A percentile compares a stretch with the other conserved stretches of the same genome.
phyloP scores from a whole-genome alignment of 2,888 invertebrate species.

The Watsonalla binaria region DNA sequence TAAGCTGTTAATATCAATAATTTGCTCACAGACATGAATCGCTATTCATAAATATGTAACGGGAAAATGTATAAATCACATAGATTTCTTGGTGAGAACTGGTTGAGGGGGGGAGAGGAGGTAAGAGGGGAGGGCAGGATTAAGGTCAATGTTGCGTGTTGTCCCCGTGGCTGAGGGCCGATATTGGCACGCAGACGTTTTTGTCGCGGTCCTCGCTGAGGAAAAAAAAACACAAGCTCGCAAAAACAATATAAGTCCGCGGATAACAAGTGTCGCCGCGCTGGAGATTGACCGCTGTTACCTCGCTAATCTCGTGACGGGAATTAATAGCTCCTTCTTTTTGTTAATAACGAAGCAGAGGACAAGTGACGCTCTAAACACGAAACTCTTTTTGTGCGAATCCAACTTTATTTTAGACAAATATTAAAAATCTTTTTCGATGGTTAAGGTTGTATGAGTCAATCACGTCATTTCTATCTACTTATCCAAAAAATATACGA shows the following conservation, averaged over 20 bases:
- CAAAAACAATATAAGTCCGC: constrained; percentile 1
- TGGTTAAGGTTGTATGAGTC: too few species aligned
- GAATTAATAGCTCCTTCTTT: background rate
- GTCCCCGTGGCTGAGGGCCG: background rate
- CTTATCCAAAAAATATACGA: too few species aligned
- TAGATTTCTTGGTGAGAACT: background rate
- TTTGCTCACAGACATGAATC: background rate
- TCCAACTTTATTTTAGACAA: too few species aligned
- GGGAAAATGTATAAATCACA: background rate
- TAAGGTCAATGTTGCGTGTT: background rate
- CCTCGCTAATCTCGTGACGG: background rate
- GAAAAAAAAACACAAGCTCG: background rate
- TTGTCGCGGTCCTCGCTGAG: background rate
- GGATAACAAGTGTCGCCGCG: background rate
- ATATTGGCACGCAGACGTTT: background rate
- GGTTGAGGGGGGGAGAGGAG: background rate
- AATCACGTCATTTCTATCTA: too few species aligned
- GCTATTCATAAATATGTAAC: background rate
- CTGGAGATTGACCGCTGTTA: background rate
- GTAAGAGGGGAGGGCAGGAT: background rate
- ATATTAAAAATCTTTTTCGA: too few species aligned
- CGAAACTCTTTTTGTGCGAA: too few species aligned
- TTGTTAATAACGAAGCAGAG: too few species aligned
- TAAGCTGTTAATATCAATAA: background rate
- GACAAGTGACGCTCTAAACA: too few species aligned